Base-by-base conservation (phyloP, 2,888 invertebrate genomes). In the Taenaris catops region DNA sequence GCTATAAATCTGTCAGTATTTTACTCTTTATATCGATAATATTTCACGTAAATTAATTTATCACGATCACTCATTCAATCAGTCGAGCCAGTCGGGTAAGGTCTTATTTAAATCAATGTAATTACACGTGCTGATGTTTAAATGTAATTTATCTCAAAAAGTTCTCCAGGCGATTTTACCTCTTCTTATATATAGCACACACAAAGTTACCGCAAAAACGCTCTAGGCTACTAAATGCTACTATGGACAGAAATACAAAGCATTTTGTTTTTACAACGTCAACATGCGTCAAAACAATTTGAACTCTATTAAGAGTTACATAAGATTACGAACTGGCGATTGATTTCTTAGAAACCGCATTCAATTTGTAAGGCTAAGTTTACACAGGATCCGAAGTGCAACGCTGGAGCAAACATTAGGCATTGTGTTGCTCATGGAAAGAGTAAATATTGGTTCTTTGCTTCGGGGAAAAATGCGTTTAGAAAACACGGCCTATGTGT, bases 371-470 rank as follows among this genome's bases (percentile, higher is more conserved):
- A 74, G 67, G 71, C 59, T 45, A 51, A 65, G 84, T 86, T 81
- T 84, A 75, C 81, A 76, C 66, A 86, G 84, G 84, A 84, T 64
- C 63, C 73, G 68, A 79, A 84, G 83, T 84, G 86, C 86, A 84
- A 81, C 71, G 74, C 66, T 62, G 76, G 55, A 67, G 62, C 76
- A 84, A 86, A 86, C 76, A 79, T 70, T 53, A 73, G 63, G 73
- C 80, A 78, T 84, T 84, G 80, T 84, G 74, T 62, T 70, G 70
- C 75, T 78, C 73, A 80, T 70, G 65, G 70, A 65, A 65, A 69
- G 68, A 63, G 78, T 69, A 71, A 86, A 86, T 84, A 84, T 86
- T 84, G 64, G 67, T 61, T 66, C 63, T 74, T 68, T 66, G 63
- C 68, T 84, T 83, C 84, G 71, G 51, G 63, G 86, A 84, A 86